These are phyloP conservation scores for Alca torda DNA, from an alignment of 2,797 vertebrate genomes.

Conservation along the genomic window DNA sequence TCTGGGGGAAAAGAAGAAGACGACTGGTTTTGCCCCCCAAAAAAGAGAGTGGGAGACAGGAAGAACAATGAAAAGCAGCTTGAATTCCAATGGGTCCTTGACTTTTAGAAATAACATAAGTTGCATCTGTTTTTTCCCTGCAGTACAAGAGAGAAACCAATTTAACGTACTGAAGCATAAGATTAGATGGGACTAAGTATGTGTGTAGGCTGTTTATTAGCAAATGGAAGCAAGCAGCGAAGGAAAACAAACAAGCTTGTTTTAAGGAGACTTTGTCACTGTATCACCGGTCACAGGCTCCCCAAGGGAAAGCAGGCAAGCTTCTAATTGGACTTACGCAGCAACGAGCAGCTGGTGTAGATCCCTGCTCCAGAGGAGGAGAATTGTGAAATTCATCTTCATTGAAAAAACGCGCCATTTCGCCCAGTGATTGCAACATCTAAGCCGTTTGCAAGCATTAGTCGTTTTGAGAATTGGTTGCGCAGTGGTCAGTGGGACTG, in stretches of 20 bases:
- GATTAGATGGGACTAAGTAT: constrained; percentile 30
- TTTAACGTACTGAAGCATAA: constrained; percentile 21
- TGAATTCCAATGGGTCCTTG: constrained; percentile 6
- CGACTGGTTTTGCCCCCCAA: not conserved
- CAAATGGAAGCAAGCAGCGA: constrained; percentile 33
- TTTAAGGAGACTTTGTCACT: constrained; percentile 16
- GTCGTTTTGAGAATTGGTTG: not conserved
- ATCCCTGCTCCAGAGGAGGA: not conserved
- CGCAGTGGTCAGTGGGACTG: not conserved
- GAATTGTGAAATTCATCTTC: not conserved
- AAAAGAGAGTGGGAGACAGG: not conserved
- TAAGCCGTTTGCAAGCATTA: not conserved
- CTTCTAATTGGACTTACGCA: not conserved
- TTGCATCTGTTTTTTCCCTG: not conserved
- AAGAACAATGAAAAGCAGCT: not conserved
- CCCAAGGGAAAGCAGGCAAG: not conserved
- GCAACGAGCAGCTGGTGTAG: not conserved
- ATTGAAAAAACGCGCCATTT: not conserved
- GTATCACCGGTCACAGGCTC: not conserved
- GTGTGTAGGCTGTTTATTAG: constrained; percentile 56
- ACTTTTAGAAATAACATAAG: not conserved
- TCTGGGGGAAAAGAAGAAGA: not conserved
- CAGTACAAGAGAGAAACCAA: not conserved
- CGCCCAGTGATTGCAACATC: not conserved
- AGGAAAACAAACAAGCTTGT: constrained; percentile 58